Evolutionary conservation across 92 coral and sea anemone genomes (phyloP), one percentile per base, ranked within the genome.

Genomic region (Anthopleura xanthogrammica): DNA sequence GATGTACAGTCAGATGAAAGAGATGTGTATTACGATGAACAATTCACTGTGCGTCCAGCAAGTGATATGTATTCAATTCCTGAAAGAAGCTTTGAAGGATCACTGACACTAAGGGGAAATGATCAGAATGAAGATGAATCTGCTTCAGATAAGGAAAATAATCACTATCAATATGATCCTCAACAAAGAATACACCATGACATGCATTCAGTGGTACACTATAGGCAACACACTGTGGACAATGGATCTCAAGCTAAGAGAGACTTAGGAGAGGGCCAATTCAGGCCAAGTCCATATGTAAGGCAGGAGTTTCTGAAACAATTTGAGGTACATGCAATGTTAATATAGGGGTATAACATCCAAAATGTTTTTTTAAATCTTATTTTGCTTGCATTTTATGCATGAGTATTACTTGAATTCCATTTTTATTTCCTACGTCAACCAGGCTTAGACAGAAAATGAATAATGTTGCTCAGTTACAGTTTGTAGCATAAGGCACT

Each of bases 1-100:
- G 77, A 83, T 83, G 5, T n/a, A 65, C 55, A n/a, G 36, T 58
- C 71, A 66, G 66, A 48, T 79, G 48, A 57, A 16, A 12, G 39
- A 16, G 62, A 62, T 41, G 14, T 46, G 20, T 14, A 39, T 39
- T 70, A 77, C 6, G 66, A 68, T 42, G 84, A 52, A 81, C 77
- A 68, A 22, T 14, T 81, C 74, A 20, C 68, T 12, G 64, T 52
- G 4, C 60, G 79, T 85, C 92, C 92, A 3, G 78, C 87, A 29
- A 92, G 97, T 83, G 85, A 91, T 76, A 91, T 87, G 87, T 91
- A 86, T 84, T 89, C 94, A 46, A 85, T 93, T 19, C 82, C 88
- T 16, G 93, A 93, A 82, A 79, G 86, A 57, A 86, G 91, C 83
- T 79, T 78, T 72, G 88, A 85, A 65, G 83, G 79, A 16, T 64